These are phyloP conservation scores for Haplochromis vanheusdeni DNA, from an alignment of 2,113 vertebrate species.

Conservation along the genomic window DNA sequence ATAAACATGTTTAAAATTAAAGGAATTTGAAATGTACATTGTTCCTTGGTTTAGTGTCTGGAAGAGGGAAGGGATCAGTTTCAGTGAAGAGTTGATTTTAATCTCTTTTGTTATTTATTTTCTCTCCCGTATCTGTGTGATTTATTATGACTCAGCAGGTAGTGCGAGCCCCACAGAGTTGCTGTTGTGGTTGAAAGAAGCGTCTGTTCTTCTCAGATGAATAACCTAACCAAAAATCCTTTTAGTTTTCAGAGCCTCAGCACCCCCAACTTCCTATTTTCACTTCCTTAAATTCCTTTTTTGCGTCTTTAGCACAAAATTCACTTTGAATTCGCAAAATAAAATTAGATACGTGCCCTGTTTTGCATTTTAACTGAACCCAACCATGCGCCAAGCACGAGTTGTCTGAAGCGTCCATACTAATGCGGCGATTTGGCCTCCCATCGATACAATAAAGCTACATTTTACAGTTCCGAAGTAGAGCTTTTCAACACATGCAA, in stretches of 20 bases:
- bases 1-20: too few relatives aligned
- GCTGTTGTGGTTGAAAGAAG: neutral
- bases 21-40: too few relatives aligned
- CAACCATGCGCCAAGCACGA: neutral
- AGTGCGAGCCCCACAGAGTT: neutral
- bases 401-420: neutral
- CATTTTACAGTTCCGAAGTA: neutral
- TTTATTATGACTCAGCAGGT: conserved; percentile 32
- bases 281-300: conserved; percentile 29
- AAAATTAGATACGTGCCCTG: neutral
- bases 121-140: neutral
- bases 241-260: neutral
- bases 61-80: too few relatives aligned
- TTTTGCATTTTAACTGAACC: neutral
- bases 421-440: neutral
- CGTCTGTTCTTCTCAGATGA: neutral
- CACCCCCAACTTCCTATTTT: conserved; percentile 6
- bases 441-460: neutral
- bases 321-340: neutral
- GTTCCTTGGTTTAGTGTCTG: too few relatives aligned
- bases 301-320: neutral
- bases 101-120: neutral
- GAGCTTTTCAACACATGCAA: neutral
- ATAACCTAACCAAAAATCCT: neutral
- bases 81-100: neutral